Evolutionary conservation across 2,113 vertebrate species (phyloP), one percentile per base, ranked within the genome.

Genomic region (Lichenostomus cassidix): DNA sequence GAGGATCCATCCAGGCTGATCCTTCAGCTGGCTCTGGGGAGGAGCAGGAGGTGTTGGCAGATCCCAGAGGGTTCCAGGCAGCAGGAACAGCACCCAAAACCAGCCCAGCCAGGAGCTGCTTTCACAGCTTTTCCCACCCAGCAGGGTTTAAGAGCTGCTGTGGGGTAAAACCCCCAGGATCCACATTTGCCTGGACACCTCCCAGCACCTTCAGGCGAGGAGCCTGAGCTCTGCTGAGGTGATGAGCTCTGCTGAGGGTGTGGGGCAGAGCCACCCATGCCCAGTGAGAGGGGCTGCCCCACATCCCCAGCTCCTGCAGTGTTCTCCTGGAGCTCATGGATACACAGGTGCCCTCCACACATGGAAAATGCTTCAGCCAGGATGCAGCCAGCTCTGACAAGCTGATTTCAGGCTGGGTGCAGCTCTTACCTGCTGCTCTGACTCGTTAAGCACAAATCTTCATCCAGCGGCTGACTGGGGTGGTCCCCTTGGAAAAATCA

Each of bases 91-190:
- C 35, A 33, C 18, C 42, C 17, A 15, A 55, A 55, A 15, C 20
- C 27, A 3, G 0, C 23, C 31, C 4, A 2, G 3, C 35, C 29
- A 5, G 0, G 0, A 24, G 4, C 27, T 68, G 5, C 1, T 21
- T 12, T 15, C 44, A 37, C 31, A 55, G 7, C 29, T 56, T 47
- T 56, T 7, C 29, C 4, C 21, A 3, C 25, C 2, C 1, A 64
- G 50, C 15, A 46, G 67, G 63, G 24, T 1, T 47, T 22, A 12
- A 27, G 39, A 39, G 52, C 59, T 73, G 49, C 59, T 42, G 28
- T 35, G 56, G 31, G 37, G 9, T 67, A 49, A 55, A 59, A 5
- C 3, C 18, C 33, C 1, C 16, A 11, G 77, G 90, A 7, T 10
- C 27, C 41, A 46, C 23, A 3, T 0, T 55, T 53, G 33, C 13